Conservation (phyloP, 2,113 vertebrate species). For the Sapayoa aenigma region DNA sequence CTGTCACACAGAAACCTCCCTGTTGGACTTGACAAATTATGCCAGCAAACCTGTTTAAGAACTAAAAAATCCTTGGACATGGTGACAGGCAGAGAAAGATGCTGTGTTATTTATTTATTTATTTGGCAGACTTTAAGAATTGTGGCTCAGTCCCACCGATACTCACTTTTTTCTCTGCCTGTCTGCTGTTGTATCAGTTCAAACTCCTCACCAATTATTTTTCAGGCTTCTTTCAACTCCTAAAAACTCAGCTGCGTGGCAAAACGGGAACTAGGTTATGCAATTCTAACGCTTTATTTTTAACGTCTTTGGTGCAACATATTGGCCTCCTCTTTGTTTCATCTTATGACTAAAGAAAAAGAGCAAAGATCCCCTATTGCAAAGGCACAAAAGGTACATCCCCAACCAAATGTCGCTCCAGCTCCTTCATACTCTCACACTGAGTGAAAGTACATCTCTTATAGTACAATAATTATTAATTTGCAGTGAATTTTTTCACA, state of each 20-base stretch:
- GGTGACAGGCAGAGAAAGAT: conserved; percentile 50
- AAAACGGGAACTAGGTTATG: conserved; percentile 47
- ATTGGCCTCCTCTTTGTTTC: conserved; percentile 57
- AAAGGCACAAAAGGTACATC: background rate
- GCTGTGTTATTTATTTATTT: conserved; percentile 28
- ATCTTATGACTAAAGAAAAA: conserved; percentile 37
- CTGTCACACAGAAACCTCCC: conserved; percentile 32
- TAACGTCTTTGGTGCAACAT: conserved; percentile 56
- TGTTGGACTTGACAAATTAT: conserved; percentile 49
- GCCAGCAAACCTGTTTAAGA: conserved; percentile 60
- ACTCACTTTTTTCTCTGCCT: background rate
- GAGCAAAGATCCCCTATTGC: background rate
- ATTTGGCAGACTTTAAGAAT: background rate
- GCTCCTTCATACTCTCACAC: background rate
- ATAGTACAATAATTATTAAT: background rate
- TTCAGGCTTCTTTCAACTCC: conserved; percentile 18
- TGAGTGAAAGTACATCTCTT: background rate
- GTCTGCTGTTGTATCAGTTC: background rate
- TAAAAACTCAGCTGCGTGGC: conserved; percentile 4
- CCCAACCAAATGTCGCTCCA: background rate
- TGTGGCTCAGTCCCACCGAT: background rate
- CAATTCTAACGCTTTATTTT: conserved; percentile 57
- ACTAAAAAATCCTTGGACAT: conserved; percentile 56
- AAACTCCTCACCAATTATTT: conserved; percentile 27
- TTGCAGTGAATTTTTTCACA: background rate